Base-by-base conservation (phyloP, 2,888 invertebrate species). In the Mycalesis mineus region DNA sequence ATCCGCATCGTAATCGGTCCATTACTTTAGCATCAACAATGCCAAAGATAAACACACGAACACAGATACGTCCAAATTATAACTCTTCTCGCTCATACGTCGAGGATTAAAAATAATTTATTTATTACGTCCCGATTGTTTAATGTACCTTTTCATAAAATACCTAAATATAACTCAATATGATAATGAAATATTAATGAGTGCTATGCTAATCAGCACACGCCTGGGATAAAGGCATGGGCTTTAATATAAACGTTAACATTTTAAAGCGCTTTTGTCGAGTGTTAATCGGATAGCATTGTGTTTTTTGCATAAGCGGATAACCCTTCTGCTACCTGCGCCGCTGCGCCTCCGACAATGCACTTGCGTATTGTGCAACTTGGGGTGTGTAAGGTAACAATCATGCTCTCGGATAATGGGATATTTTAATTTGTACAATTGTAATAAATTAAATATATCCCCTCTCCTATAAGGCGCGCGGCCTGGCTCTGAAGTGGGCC, bases 311-410 rank as follows among this genome's bases (percentile, higher is more conserved):
- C 84, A 84, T 88, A 88, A 89, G 88, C 88, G 88, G 88, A 89
- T 89, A 88, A 89, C 88, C 88, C 87, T 82, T 82, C 73, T 69
- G 75, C 84, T 89, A 89, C 88, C 88, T 89, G 88, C 80, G 72
- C 66, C 22, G 22, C 22, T 72, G 67, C 22, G n/a, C n/a, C n/a
- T 60, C 56, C 60, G 47, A 58, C 69, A 72, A 79, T 82, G 75
- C 77, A 75, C 69, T 61, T 70, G 68, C 64, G 74, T 68, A 77
- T 84, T 80, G 80, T 77, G 72, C 75, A 70, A 75, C 73, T 73
- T 73, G 71, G 68, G 69, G 75, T 79, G 75, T 79, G 68, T 81
- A 72, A 80, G 81, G 81, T 83, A 79, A 49, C 63, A 1, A 2
- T 47, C 11, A 2, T 8, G 13, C 9, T 15, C 67, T 70, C 68